Evolutionary conservation across 2,797 vertebrate species (phyloP), one percentile per base, ranked within the genome.

Genomic region (Galagoides demidoff): DNA sequence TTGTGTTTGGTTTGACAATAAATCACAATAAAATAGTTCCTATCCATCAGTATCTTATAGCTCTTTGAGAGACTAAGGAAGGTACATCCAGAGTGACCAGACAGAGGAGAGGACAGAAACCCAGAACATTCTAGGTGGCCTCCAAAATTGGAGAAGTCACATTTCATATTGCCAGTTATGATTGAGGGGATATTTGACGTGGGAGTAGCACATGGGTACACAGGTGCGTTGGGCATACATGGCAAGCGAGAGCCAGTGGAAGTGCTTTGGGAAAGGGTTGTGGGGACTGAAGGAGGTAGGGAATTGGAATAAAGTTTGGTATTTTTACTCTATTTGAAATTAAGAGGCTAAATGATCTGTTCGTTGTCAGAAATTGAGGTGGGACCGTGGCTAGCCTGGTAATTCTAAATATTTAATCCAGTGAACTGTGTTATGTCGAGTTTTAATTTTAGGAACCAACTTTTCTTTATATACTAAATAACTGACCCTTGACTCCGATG

Each of bases 381-480:
- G 31, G 27, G 43, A 49, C 10, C 6, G 1, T 29, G 74, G 25
- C 59, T 45, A 73, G 4, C 27, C 11, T 66, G 39, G 31, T 78
- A 73, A 71, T 23, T 66, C 12, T 63, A 25, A 23, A 39, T 68
- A 7, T 17, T 78, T 88, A 52, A 82, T 55, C 17, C 76, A 90
- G 64, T 45, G 52, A 73, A 71, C 19, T 71, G 5, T 74, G 22
- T 63, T 78, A 27, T 59, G 55, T n/a, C 25, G 52, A 73, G 12
- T 83, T 89, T 86, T 78, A 63, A 64, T 83, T 87, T 95, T 85
- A 92, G 29, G 29, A 90, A 43, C 3, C 49, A 76, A 7, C 2
- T 92, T 89, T 73, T 63, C 49, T 37, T 88, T 73, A 43, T 34
- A 22, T 77, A 31, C 25, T 73, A 81, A 57, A n/a, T 55, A 83